Base-by-base conservation (phyloP, 2,888 invertebrate genomes). In the Hirudinaria manillensis region DNA sequence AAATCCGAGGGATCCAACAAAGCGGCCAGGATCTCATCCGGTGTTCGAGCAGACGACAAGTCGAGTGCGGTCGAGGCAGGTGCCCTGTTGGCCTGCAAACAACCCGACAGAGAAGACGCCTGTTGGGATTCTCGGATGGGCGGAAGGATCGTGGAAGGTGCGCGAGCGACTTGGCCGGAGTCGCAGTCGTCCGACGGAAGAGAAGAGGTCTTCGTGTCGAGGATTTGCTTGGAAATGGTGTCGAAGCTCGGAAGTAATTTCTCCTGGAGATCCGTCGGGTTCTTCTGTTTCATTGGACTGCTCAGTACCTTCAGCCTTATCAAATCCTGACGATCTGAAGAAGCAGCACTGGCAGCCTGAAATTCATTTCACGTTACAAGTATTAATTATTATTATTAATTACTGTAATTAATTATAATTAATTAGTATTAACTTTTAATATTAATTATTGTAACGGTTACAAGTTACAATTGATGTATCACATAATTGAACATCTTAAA, bases 1-100 rank as follows among this genome's bases (percentile, higher is more conserved):
- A 83, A 81, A 80, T 85, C 85, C 81, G 79, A 80, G 68, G 83
- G 81, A 80, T 85, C 85, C 81, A 86, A 84, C 73, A 86, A 79
- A 6, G 80, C 78, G 77, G 82, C 83, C 66, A 87, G 81, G 24
- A 82, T 78, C 53, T 85, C 84, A 77, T 82, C 81, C 6, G 82
- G 81, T 19, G 80, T 80, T 16, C 78, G 7, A 29, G 81, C 79
- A 70, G 80, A 80, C 29, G 78, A 66, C 21, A 76, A 13, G 2
- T 80, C 79, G 10, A 80, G 79, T 27, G 79, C 77, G 36, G 82
- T 80, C 68, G 81, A 79, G 0, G 82, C 80, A 74, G 81, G 80
- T 73, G 83, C 82, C 55, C 19, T n/a, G 38, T 21, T 10, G 24
- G 16, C 51, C 19, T 2, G 10, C 21, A 24, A 45, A n/a, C 21